Percentiles rank a stretch among this genome's conserved stretches.
Conservation (phyloP, 1,140 invertebrate genomes). For the Conopomorpha cramerella region DNA sequence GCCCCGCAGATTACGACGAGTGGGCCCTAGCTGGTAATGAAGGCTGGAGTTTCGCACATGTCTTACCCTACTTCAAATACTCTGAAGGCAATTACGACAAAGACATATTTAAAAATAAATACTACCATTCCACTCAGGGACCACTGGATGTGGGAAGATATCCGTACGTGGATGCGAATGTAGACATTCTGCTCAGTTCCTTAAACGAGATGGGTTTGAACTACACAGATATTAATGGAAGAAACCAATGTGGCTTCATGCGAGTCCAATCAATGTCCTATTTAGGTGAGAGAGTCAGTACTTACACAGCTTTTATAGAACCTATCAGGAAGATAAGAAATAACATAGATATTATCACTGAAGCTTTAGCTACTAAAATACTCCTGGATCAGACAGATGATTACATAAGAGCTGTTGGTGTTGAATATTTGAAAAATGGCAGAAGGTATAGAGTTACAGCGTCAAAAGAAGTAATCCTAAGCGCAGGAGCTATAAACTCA, state of each 20-base stretch:
- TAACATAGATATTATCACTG: conserved; percentile 73
- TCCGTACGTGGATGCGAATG: conserved; percentile 40
- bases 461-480: conserved; percentile 61
- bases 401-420: conserved; percentile 25
- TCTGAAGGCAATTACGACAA: conserved; percentile 54
- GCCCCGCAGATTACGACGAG: conserved; percentile 69
- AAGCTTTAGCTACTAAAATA: conserved; percentile 61
- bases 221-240: conserved; percentile 51
- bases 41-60: conserved; percentile 70
- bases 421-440: conserved; percentile 41
- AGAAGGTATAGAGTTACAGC: conserved; percentile 30
- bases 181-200: conserved; percentile 48
- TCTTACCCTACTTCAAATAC: conserved; percentile 72
- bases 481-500: conserved; percentile 61
- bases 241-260: conserved; percentile 58
- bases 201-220: conserved; percentile 49
- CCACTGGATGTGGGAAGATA: conserved; percentile 45
- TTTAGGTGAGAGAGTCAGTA: conserved; percentile 51
- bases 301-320: conserved; percentile 36
- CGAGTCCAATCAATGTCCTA: conserved; percentile 47
- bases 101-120: conserved; percentile 42
- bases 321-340: conserved; percentile 48
- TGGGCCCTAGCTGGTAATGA: conserved; percentile 67
- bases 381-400: conserved; percentile 21
- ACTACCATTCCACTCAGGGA: conserved; percentile 42